Conservation (phyloP, 2,797 vertebrate species). For the Notamacropus eugenii region DNA sequence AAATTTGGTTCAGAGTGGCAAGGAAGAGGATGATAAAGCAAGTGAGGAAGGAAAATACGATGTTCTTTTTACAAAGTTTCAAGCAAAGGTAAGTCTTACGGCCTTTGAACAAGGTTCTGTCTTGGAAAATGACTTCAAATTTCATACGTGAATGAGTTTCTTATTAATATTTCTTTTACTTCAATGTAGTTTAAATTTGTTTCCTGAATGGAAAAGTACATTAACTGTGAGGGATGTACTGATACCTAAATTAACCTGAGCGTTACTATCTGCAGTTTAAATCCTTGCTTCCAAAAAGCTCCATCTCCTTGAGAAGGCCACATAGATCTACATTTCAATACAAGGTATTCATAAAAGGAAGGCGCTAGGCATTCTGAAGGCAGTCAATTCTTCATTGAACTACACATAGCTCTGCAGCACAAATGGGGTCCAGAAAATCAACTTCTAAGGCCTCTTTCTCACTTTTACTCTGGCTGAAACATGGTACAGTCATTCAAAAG, state of each 20-base stretch:
- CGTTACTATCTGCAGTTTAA: neutral
- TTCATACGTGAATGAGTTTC: conserved; percentile 20
- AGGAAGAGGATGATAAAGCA: neutral
- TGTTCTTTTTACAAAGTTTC: neutral
- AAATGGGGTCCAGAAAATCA: conserved; percentile 10
- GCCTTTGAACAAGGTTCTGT: conserved; percentile 7
- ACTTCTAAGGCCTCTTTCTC: conserved; percentile 3
- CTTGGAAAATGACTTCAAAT: conserved; percentile 13
- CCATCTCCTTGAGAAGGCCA: neutral
- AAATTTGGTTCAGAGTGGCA: neutral
- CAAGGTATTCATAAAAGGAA: neutral
- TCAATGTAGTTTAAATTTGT: neutral
- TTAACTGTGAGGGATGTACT: neutral
- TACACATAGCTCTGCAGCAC: neutral
- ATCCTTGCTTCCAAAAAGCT: conserved; percentile 6
- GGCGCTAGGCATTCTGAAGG: conserved; percentile 3
- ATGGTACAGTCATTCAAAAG: neutral
- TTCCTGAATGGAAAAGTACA: conserved; percentile 25
- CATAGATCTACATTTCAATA: conserved; percentile 6
- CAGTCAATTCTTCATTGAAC: neutral
- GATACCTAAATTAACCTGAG: neutral
- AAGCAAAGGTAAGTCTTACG: neutral
- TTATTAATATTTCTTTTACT: conserved; percentile 29
- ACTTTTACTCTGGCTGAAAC: neutral
- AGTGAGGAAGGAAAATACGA: neutral